Evolutionary conservation across 2,113 vertebrate species (phyloP).

Genomic region (Agapornis roseicollis): DNA sequence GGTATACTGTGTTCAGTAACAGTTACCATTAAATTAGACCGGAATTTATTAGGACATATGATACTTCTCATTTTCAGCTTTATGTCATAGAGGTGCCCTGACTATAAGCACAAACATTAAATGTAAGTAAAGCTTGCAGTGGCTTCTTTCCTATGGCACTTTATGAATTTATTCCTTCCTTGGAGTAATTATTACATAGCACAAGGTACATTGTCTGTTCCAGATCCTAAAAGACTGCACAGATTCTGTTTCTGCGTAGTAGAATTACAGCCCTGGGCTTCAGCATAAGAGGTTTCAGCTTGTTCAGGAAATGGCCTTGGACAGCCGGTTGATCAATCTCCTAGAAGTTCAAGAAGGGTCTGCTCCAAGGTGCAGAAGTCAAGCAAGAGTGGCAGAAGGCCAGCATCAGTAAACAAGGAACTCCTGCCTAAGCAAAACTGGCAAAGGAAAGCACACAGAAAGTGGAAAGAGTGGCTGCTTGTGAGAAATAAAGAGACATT

Average conservation of each 20-base stretch:
- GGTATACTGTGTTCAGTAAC: not conserved
- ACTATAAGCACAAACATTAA: not conserved
- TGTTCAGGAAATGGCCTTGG: not conserved
- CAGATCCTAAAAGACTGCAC: not conserved
- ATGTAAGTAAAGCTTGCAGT: not conserved
- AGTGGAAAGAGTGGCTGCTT: not conserved
- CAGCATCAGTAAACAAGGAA: not conserved
- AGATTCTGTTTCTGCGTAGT: not conserved
- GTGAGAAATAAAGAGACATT: not conserved
- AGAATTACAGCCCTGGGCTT: not conserved
- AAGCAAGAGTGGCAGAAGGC: not conserved
- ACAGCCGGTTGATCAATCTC: not conserved
- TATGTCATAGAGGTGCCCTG: not conserved
- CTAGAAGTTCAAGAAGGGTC: not conserved
- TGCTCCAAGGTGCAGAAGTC: not conserved
- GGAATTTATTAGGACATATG: not conserved
- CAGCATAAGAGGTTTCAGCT: not conserved
- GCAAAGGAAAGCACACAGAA: not conserved
- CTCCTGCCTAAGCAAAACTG: not conserved
- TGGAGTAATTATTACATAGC: not conserved
- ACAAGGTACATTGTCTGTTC: not conserved
- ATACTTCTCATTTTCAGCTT: not conserved
- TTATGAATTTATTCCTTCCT: not conserved
- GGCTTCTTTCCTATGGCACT: not conserved
- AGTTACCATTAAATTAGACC: not conserved